Conservation (phyloP, 2,888 invertebrate species). For the Diaperis boleti region DNA sequence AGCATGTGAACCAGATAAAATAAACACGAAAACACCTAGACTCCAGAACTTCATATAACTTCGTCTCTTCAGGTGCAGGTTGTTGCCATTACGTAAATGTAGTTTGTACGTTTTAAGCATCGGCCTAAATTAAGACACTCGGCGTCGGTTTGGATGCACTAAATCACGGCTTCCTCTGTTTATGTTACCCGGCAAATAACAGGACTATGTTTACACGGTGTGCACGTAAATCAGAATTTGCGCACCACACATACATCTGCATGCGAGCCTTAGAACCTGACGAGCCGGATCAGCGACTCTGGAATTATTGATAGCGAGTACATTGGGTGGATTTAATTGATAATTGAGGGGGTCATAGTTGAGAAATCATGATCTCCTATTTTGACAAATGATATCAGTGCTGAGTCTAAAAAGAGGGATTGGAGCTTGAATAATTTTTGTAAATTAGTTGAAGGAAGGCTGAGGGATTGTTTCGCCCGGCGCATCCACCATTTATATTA, state of each 20-base stretch:
- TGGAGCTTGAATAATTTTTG: too few relatives aligned
- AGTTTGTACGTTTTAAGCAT: constrained; percentile 23
- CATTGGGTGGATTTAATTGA: constrained; percentile 23
- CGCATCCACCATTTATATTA: too few relatives aligned
- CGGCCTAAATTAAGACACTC: constrained; percentile 3
- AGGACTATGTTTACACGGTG: constrained; percentile 32
- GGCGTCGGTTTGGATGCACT: constrained; percentile 13
- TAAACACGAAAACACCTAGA: constrained; percentile 34
- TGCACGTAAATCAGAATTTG: constrained; percentile 42
- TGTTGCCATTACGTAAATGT: too few relatives aligned
- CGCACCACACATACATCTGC: constrained; percentile 27
- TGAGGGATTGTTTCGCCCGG: too few relatives aligned
- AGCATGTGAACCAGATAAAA: constrained; percentile 24
- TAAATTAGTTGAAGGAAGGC: too few relatives aligned
- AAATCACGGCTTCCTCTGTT: constrained; percentile 27
- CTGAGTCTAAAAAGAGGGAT: too few relatives aligned
- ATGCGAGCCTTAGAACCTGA: constrained; percentile 21
- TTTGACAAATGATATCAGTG: constrained; percentile 22
- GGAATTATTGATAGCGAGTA: constrained; percentile 9
- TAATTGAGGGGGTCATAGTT: constrained; percentile 15
- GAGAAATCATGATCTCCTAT: constrained; percentile 8
- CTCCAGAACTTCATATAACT: constrained; percentile 37
- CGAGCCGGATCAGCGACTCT: background rate
- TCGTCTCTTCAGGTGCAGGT: too few relatives aligned
- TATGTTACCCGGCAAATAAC: constrained; percentile 34